Percentiles rank a stretch among this genome's conserved stretches.
Conservation (phyloP, 2,888 invertebrate genomes). For the Melieria omissa region DNA sequence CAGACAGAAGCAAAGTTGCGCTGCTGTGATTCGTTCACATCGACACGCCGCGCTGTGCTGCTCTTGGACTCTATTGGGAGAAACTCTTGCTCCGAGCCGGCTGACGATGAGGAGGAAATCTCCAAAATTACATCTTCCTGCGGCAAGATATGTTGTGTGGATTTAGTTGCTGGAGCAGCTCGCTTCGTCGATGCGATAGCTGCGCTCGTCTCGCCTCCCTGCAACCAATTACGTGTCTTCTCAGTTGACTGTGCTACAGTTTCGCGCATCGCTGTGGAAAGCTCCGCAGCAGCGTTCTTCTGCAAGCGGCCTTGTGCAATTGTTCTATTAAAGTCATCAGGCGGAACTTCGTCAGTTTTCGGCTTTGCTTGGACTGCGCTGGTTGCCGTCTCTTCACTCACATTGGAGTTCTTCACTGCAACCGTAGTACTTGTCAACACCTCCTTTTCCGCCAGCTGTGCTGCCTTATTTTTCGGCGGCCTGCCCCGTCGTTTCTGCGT, state of each 20-base stretch:
- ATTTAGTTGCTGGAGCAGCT: background rate
- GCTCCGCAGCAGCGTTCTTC: constrained; percentile 7
- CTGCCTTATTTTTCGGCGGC: constrained; percentile 45
- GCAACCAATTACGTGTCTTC: constrained; percentile 46
- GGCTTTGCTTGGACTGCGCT: background rate
- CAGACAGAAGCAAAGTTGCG: constrained; percentile 37
- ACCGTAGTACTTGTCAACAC: background rate
- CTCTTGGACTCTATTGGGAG: background rate
- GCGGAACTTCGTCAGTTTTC: background rate
- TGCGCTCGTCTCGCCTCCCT: constrained; percentile 5
- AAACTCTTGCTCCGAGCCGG: constrained; percentile 15
- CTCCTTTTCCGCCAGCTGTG: background rate
- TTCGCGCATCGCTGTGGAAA: no score
- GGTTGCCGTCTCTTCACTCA: constrained; percentile 1
- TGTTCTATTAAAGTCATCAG: background rate
- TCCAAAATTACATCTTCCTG: constrained; percentile 33
- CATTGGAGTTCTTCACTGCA: background rate
- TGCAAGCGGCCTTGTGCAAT: background rate
- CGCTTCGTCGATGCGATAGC: constrained; percentile 16
- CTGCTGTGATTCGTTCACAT: constrained; percentile 28
- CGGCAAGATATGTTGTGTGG: background rate
- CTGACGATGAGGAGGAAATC: constrained; percentile 33
- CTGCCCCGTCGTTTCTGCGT: constrained; percentile 52
- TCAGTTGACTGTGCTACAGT: constrained; percentile 27
- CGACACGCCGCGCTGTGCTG: background rate